Evolutionary conservation across 2,797 vertebrate genomes (phyloP).

Genomic region (Sebastes diaconus): DNA sequence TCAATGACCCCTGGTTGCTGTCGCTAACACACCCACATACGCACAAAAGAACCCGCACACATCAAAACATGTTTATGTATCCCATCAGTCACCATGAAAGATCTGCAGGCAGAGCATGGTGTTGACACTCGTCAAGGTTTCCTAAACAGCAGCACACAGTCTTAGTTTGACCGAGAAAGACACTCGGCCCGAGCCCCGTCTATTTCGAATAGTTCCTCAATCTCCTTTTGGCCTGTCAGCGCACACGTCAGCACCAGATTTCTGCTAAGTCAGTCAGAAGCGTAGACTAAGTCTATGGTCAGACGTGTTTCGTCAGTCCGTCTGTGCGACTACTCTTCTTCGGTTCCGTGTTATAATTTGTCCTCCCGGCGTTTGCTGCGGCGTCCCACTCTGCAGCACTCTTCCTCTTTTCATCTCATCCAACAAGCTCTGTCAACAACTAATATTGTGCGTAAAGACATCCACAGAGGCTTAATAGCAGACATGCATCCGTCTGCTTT

Average conservation of each 20-base stretch:
- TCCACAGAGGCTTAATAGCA: neutral
- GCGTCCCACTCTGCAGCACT: neutral
- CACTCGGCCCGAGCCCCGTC: neutral
- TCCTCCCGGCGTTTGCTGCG: neutral
- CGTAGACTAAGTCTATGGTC: neutral
- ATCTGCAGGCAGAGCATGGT: slow-evolving; percentile 58
- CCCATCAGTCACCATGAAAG: slow-evolving; percentile 33
- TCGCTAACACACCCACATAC: slow-evolving; percentile 2
- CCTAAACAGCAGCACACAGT: neutral
- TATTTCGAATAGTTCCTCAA: slow-evolving; percentile 49
- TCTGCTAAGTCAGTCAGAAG: slow-evolving; percentile 63
- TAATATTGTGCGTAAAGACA: neutral
- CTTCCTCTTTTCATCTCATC: neutral
- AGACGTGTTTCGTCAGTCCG: slow-evolving; percentile 5
- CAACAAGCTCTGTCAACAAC: neutral
- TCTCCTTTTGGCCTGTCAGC: slow-evolving; percentile 38
- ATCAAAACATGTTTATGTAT: slow-evolving; percentile 32
- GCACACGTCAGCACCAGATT: slow-evolving; percentile 62
- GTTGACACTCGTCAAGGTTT: slow-evolving; percentile 30
- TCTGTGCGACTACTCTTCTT: slow-evolving; percentile 15
- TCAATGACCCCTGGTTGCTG: slow-evolving; percentile 39
- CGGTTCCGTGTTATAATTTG: slow-evolving; percentile 14
- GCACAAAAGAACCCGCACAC: slow-evolving; percentile 13
- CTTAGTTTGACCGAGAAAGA: slow-evolving; percentile 22
- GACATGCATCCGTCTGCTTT: neutral